phyloP scores from a whole-genome alignment of 2,113 vertebrate species.

The Campylomormyrus numenius region DNA sequence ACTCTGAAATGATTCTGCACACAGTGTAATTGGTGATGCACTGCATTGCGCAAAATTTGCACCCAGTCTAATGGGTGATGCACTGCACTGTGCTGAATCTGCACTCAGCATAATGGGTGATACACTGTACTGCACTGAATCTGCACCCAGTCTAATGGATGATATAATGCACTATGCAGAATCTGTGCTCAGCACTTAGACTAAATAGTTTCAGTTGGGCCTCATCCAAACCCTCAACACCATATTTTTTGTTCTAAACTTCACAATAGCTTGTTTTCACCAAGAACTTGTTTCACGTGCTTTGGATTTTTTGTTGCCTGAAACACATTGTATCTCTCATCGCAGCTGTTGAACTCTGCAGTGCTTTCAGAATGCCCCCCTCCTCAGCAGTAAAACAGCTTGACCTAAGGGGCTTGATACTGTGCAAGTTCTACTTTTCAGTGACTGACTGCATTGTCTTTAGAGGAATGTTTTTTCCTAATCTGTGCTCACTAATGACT shows the following conservation, averaged over 20 bases:
- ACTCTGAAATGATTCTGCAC: not conserved
- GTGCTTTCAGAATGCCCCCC: not conserved
- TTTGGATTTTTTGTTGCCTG: not conserved
- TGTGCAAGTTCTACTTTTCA: not conserved
- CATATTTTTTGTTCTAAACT: not conserved
- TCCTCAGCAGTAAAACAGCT: not conserved
- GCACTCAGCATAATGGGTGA: not conserved
- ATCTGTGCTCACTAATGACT: conserved; percentile 4
- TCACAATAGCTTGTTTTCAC: not conserved
- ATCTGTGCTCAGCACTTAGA: not conserved
- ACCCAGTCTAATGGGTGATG: not conserved
- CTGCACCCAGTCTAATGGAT: not conserved
- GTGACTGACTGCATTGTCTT: not conserved
- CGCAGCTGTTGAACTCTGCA: not conserved
- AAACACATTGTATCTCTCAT: not conserved
- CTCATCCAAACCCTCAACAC: not conserved
- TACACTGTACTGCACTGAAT: not conserved
- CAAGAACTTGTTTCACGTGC: not conserved
- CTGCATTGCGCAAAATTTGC: not conserved
- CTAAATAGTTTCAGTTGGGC: not conserved
- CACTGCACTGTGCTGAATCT: not conserved
- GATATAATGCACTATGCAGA: not conserved
- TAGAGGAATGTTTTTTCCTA: not conserved
- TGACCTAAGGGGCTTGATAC: not conserved
- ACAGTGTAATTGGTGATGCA: not conserved